A percentile compares a stretch with the other conserved stretches of the same genome.
These are phyloP conservation scores for Pitangus sulphuratus DNA, from an alignment of 2,797 vertebrate genomes.

Conservation along the genomic window DNA sequence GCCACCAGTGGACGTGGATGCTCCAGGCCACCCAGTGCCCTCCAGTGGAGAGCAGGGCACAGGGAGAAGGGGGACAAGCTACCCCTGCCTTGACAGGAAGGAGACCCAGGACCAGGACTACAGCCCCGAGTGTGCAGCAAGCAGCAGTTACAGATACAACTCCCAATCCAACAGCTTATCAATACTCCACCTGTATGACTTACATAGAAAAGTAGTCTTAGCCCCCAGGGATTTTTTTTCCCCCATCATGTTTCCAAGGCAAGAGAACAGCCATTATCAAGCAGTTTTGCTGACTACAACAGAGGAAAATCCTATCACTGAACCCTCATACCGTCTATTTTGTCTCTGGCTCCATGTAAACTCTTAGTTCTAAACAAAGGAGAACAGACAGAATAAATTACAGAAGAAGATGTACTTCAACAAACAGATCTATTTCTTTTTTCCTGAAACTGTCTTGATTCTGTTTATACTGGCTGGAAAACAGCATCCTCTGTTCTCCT, in stretches of 20 bases:
- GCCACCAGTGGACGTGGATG: rapidly evolving
- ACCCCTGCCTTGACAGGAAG: not conserved
- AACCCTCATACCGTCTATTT: not conserved
- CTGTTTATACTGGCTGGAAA: not conserved
- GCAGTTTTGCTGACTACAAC: not conserved
- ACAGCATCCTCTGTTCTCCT: not conserved
- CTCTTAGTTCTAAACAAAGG: not conserved
- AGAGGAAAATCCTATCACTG: not conserved
- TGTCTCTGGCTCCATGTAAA: not conserved
- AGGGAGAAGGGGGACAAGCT: not conserved
- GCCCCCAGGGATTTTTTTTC: not conserved
- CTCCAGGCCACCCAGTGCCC: not conserved
- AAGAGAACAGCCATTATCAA: not conserved
- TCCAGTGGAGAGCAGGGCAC: not conserved
- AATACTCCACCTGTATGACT: not conserved
- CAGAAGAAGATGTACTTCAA: not conserved
- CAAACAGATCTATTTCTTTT: not conserved
- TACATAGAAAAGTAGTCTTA: not conserved
- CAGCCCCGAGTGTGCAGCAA: rapidly evolving
- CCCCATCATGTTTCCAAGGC: not conserved
- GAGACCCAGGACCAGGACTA: not conserved
- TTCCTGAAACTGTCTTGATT: not conserved
- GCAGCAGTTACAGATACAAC: not conserved
- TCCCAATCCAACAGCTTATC: not conserved
- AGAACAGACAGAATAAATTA: not conserved